phyloP scores from a whole-genome alignment of 2,888 invertebrate genomes.

The Physocephala rufipes region DNA sequence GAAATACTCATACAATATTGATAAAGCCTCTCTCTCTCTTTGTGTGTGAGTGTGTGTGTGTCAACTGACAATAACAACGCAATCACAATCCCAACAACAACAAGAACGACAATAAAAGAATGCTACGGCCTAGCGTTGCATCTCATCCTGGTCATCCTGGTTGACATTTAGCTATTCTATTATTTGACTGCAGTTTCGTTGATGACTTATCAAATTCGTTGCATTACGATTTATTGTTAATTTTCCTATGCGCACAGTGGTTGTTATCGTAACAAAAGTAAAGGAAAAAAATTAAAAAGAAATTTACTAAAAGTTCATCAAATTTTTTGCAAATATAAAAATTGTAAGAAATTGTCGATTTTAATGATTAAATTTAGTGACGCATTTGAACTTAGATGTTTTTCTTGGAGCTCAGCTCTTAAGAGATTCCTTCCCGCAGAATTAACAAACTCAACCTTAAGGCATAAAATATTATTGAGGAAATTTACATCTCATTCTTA shows the following conservation, averaged over 20 bases:
- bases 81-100: constrained; percentile 44
- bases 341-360: too few relatives aligned
- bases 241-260: constrained; percentile 16
- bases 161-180: constrained; percentile 31
- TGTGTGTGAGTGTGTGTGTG: too few relatives aligned
- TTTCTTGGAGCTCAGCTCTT: too few relatives aligned
- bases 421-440: too few relatives aligned
- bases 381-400: too few relatives aligned
- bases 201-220: constrained; percentile 18
- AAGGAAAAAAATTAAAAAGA: neutral
- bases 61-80: constrained; percentile 10
- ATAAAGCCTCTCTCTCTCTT: too few relatives aligned
- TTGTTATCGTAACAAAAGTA: neutral
- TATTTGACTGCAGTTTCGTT: constrained; percentile 28
- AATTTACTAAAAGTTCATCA: too few relatives aligned
- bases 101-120: neutral
- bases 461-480: too few relatives aligned
- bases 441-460: too few relatives aligned
- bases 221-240: constrained; percentile 27
- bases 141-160: constrained; percentile 19
- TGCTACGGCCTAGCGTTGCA: constrained; percentile 1
- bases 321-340: too few relatives aligned
- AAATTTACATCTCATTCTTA: too few relatives aligned
- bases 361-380: too few relatives aligned
- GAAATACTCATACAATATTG: neutral